Evolutionary conservation across 1,140 invertebrate genomes (phyloP).

Genomic region (Lamellibrachia luymesi): DNA sequence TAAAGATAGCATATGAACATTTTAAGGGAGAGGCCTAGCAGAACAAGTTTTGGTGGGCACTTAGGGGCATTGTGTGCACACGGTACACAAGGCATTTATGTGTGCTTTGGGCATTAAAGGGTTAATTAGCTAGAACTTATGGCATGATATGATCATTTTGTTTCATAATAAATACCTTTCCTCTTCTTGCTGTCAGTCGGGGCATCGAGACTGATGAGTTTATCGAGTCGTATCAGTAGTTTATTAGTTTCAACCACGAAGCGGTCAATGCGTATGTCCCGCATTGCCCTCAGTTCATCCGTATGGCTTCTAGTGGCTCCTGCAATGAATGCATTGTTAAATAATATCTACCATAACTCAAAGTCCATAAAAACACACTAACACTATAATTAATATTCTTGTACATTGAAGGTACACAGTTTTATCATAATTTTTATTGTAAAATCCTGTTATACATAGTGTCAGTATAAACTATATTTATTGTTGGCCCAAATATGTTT

Average conservation of each 20-base stretch:
- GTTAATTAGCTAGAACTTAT: neutral
- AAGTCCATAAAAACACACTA: too few species aligned
- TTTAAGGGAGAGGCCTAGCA: too few species aligned
- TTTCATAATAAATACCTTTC: constrained; percentile 65
- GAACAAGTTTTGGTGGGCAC: too few species aligned
- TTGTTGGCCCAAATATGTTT: too few species aligned
- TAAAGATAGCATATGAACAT: too few species aligned
- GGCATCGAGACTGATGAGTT: constrained; percentile 75
- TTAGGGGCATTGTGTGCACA: too few species aligned
- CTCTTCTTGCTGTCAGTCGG: constrained; percentile 77
- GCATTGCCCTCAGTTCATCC: constrained; percentile 74
- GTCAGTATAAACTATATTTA: too few species aligned
- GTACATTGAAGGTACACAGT: neutral
- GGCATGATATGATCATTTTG: neutral
- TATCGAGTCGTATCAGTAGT: constrained; percentile 88
- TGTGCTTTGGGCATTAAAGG: too few species aligned
- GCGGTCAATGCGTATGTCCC: constrained; percentile 75
- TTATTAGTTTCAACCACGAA: constrained; percentile 94
- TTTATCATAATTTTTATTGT: neutral
- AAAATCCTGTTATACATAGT: too few species aligned
- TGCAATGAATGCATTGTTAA: constrained; percentile 37
- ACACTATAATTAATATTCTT: too few species aligned
- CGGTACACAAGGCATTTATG: too few species aligned
- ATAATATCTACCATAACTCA: neutral
- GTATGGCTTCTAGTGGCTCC: constrained; percentile 70